Evolutionary conservation across 2,888 invertebrate genomes (phyloP).

Genomic region (Caenorhabditis sp.): DNA sequence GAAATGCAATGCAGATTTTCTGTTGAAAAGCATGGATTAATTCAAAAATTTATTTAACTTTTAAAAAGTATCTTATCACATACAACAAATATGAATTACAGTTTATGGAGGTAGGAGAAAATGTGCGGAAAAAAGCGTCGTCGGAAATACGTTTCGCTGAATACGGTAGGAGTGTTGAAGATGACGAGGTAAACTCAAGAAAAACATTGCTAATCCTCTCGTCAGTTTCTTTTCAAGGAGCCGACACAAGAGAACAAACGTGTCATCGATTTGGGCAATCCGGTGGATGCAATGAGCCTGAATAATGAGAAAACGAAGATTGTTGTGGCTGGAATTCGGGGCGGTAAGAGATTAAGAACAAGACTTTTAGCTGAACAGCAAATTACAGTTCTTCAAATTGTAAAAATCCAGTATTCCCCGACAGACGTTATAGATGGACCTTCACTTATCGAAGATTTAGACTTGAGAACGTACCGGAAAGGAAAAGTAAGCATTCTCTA

Average conservation of each 20-base stretch:
- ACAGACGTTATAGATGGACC: conserved; percentile 21
- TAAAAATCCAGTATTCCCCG: conserved; percentile 23
- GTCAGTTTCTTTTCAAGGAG: conserved; percentile 21
- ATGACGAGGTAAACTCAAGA: conserved; percentile 35
- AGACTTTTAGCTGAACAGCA: too few species aligned
- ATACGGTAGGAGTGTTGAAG: conserved; percentile 28
- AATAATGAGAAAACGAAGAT: conserved; percentile 55
- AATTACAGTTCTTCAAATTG: conserved; percentile 62
- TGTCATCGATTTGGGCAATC: conserved; percentile 59
- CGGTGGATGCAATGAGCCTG: conserved; percentile 62
- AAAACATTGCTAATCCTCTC: neutral
- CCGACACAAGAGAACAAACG: conserved; percentile 49
- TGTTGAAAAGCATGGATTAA: too few species aligned
- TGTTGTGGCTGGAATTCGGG: conserved; percentile 62
- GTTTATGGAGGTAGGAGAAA: conserved; percentile 35
- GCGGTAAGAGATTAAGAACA: too few species aligned
- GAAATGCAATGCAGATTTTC: too few species aligned
- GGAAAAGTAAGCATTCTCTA: conserved; percentile 58
- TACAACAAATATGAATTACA: too few species aligned
- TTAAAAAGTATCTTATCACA: neutral
- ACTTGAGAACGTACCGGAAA: conserved; percentile 52
- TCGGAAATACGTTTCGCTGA: conserved; percentile 46
- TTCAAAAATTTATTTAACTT: neutral
- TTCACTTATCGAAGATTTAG: conserved; percentile 40
- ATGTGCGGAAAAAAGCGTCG: conserved; percentile 47